Base-by-base conservation (phyloP, 2,888 invertebrate genomes). In the Sesia bembeciformis region DNA sequence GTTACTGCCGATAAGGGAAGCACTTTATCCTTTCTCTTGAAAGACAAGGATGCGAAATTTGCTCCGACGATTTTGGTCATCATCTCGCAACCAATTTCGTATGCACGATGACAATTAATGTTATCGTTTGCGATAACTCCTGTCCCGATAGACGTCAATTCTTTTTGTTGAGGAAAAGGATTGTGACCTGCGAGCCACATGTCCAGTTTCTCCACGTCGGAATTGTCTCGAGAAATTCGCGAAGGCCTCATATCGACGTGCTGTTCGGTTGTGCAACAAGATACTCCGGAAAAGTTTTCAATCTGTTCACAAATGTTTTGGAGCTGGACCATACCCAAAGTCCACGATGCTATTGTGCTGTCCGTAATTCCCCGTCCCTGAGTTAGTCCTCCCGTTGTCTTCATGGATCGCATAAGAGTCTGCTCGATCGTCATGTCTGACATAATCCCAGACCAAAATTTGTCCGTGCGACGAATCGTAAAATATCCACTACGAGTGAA, bases 381-480 rank as follows among this genome's bases (percentile, higher is more conserved):
- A n/a, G n/a, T n/a, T n/a, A n/a, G n/a, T n/a, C n/a, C n/a, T n/a
- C n/a, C n/a, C n/a, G n/a, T n/a, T n/a, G n/a, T n/a, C n/a, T n/a
- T n/a, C n/a, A n/a, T n/a, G n/a, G n/a, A n/a, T n/a, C n/a, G n/a
- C n/a, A n/a, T n/a, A n/a, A n/a, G n/a, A n/a, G n/a, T n/a, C n/a
- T n/a, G n/a, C n/a, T n/a, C n/a, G n/a, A n/a, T n/a, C n/a, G n/a
- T n/a, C n/a, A n/a, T n/a, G n/a, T n/a, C n/a, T n/a, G n/a, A n/a
- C n/a, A n/a, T 42, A 42, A 6, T 42, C 42, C 42, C 42, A 42
- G 42, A 42, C 42, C 42, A 42, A 42, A 42, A 42, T 6, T 42
- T 42, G 55, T 50, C 50, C n/a, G 50, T 50, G n/a, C 65, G 58
- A 63, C 50, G n/a, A 50, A 38, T 50, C n/a, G 50, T 50, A 38